Base-by-base conservation (phyloP, 2,888 invertebrate species). In the Ischnus inquisitorius region DNA sequence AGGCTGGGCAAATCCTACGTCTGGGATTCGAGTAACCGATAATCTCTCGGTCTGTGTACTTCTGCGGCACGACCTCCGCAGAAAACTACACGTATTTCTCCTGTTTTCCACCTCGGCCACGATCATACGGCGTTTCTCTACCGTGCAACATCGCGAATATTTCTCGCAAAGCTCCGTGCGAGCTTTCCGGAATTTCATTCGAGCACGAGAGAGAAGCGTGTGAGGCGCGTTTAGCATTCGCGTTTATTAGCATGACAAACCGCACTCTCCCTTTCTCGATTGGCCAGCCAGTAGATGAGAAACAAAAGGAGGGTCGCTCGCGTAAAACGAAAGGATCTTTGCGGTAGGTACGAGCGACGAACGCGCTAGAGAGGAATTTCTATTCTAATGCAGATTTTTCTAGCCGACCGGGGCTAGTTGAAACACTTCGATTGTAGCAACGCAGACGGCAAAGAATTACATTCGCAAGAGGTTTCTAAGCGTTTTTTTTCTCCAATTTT, bases 181-280 rank as follows among this genome's bases (percentile, higher is more conserved):
- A 43, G 25, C 43, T 54, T 34, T 34, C 8, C 8, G 16, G 48
- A 48, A 82, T 60, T 69, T n/a, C 75, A 64, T 76, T 71, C 43
- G 39, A n/a, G 28, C 12, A 28, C 19, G 46, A 41, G 48, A 25
- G 51, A 54, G 43, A 54, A 51, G 5, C 51, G 69, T 64, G 54
- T 34, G 43, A 54, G 71, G 19, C 48, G 46, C 64, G 62, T 69
- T 69, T 10, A 64, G 57, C 67, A 77, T 77, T 77, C 65, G 14
- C 69, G 72, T 77, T 79, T 77, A 84, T 84, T 84, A 83, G 84
- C 77, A 84, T 84, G 81, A 84, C 77, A 81, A 81, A 81, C 77
- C 72, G 67, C 77, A 25, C 48, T 19, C 48, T 65, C 77, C 25
- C 60, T 72, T 41, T 64, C 25, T 57, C 10, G 25, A 67, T 25